Conservation (phyloP, 2,888 invertebrate species). For the Tenthredo notha region DNA sequence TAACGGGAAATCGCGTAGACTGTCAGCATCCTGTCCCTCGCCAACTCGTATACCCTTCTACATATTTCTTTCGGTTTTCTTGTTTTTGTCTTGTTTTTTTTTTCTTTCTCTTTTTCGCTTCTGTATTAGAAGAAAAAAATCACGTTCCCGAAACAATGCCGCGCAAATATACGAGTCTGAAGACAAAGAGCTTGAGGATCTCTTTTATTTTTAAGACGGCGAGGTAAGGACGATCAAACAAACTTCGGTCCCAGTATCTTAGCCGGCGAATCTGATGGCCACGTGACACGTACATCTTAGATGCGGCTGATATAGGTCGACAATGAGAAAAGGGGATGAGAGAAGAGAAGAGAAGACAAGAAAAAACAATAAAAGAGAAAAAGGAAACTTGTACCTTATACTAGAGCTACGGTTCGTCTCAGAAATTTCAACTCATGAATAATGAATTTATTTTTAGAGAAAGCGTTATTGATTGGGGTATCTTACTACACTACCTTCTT, state of each 20-base stretch:
- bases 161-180: neutral
- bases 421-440: slow-evolving; percentile 41
- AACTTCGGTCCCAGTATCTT: slow-evolving; percentile 19
- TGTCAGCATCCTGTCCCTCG: slow-evolving; percentile 72
- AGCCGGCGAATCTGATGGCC: slow-evolving; percentile 15
- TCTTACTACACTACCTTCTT: slow-evolving; percentile 6
- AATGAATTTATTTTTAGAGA: slow-evolving; percentile 36
- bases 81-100: neutral
- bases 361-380: neutral
- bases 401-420: neutral
- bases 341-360: neutral
- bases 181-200: slow-evolving; percentile 5
- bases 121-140: slow-evolving; percentile 8
- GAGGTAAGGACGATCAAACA: slow-evolving; percentile 29
- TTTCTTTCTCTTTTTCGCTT: neutral
- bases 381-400: neutral
- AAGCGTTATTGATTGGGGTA: slow-evolving; percentile 40
- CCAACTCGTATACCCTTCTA: neutral
- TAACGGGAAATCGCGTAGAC: slow-evolving; percentile 77
- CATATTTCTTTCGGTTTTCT: neutral
- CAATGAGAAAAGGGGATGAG: slow-evolving; percentile 22
- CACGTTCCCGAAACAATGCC: slow-evolving; percentile 12
- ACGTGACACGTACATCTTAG: slow-evolving; percentile 3
- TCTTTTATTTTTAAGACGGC: slow-evolving; percentile 13
- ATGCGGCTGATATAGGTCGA: slow-evolving; percentile 11